Evolutionary conservation across 2,797 vertebrate species (phyloP), one percentile per base, ranked within the genome.

Genomic region (Tadarida brasiliensis): DNA sequence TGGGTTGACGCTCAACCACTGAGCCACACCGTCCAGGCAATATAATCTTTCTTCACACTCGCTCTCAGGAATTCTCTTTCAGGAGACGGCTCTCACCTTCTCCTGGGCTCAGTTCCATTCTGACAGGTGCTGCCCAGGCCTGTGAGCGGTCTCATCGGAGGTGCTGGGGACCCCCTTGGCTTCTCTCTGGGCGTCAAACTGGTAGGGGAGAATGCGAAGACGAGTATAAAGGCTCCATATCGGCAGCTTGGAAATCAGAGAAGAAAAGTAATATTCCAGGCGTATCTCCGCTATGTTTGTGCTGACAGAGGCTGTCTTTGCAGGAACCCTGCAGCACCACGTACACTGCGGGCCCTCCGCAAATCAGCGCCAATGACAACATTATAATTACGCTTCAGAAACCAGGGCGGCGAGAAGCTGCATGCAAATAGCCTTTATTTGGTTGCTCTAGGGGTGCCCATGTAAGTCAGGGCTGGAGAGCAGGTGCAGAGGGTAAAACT

Each of bases 381-480:
- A 89, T 76, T 94, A 30, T 97, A 94, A 97, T 97, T 97, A 94
- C 0, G 11, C 86, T 96, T 94, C 54, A 33, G 59, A 92, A 97
- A 97, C 95, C 96, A 98, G 95, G 92, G 90, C 93, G 77, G 80
- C 0, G 2, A 92, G 93, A 96, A 95, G 87, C 47, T 77, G 94
- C 96, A 87, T 96, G 93, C 94, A 92, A 97, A 82, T 94, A 78
- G 11, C 57, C 44, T 95, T 96, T 91, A 47, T 95, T 83, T 87
- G 86, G 59, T 84, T 81, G 86, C 90, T 91, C 28, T 80, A 19
- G 71, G 78, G 90, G 24, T 19, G n/a, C n/a, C 59, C 74, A 71
- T 39, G 39, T 65, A 33, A 65, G 14, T 85, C 59, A 59, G 61
- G 39, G n/a, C 35, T n/a, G 30, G 35, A 74, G 59, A 85, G 57